Percentiles rank a stretch among this genome's conserved stretches.
Evolutionary conservation across 2,797 vertebrate species (phyloP).

Genomic region (Emys orbicularis): DNA sequence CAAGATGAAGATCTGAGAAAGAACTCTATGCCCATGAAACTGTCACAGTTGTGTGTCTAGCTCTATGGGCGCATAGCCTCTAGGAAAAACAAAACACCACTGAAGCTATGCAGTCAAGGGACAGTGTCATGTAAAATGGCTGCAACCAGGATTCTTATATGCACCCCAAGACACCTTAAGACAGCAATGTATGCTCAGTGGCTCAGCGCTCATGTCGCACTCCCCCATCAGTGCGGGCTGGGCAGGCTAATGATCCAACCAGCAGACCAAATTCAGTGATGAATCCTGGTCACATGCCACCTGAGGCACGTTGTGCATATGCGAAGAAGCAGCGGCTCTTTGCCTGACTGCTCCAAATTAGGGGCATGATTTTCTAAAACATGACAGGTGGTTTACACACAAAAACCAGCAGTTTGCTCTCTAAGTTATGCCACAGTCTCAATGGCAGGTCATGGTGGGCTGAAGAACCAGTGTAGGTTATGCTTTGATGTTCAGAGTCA

Average conservation of each 20-base stretch:
- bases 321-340: background rate
- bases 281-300: too few relatives aligned
- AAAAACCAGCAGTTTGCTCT: rapidly evolving
- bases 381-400: background rate
- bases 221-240: too few relatives aligned
- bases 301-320: too few relatives aligned
- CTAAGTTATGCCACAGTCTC: background rate
- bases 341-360: background rate
- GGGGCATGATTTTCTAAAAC: background rate
- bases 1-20: background rate
- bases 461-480: background rate
- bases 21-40: background rate
- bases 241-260: too few relatives aligned
- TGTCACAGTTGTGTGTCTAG: background rate
- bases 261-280: too few relatives aligned
- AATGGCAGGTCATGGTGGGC: background rate
- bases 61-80: background rate
- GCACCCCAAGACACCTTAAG: too few relatives aligned
- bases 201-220: too few relatives aligned
- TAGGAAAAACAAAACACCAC: background rate
- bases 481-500: background rate
- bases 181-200: too few relatives aligned
- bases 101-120: background rate
- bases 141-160: background rate
- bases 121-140: background rate